phyloP scores from a whole-genome alignment of 2,113 vertebrate genomes.

The Gorsachius goisagi region DNA sequence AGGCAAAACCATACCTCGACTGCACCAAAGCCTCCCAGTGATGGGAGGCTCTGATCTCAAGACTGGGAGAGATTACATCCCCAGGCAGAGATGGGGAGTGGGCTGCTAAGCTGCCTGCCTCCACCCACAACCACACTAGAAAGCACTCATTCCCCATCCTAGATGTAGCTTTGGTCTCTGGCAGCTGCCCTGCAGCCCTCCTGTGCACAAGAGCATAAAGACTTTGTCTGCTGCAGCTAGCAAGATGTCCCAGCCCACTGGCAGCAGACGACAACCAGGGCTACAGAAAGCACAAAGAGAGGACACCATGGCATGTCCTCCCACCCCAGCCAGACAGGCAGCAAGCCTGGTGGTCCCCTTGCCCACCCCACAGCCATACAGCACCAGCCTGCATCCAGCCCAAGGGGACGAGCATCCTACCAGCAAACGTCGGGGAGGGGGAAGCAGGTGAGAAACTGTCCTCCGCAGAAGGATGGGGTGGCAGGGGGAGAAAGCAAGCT shows the following conservation, averaged over 20 bases:
- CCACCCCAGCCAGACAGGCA: neutral
- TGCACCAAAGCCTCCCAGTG: neutral
- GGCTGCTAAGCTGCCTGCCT: neutral
- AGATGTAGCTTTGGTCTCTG: neutral
- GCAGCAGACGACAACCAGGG: neutral
- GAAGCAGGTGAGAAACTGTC: neutral
- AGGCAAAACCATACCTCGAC: neutral
- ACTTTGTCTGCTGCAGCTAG: neutral
- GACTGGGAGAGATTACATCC: neutral
- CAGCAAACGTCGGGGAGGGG: rapidly evolving
- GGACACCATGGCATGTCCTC: neutral
- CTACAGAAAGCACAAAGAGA: neutral
- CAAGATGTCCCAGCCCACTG: neutral
- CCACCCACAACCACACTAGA: neutral
- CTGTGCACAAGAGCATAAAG: neutral
- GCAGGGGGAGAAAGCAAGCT: neutral
- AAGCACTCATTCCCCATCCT: neutral
- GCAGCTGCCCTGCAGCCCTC: neutral
- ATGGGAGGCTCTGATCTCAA: neutral
- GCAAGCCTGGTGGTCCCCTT: neutral
- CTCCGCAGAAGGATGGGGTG: neutral
- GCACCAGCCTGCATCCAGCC: neutral
- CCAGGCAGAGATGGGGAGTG: rapidly evolving
- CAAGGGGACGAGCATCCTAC: neutral
- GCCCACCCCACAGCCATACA: rapidly evolving